phyloP scores from a whole-genome alignment of 1,140 invertebrate genomes.

The Leptinotarsa undecemlineata region DNA sequence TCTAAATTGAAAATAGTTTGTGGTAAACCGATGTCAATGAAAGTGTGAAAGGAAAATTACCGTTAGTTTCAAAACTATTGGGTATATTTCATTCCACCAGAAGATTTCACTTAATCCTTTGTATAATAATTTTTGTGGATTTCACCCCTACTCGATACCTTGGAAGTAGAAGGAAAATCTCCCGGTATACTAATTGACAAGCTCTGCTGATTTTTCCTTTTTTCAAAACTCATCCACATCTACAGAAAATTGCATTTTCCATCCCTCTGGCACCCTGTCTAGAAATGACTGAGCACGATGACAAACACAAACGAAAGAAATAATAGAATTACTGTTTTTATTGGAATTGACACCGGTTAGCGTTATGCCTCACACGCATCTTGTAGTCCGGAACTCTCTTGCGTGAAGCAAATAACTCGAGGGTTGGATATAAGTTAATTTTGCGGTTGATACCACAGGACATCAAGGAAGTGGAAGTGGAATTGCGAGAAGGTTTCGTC shows the following conservation, averaged over 20 bases:
- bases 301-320: constrained; percentile 13
- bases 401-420: background rate
- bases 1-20: no score
- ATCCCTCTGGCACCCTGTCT: background rate
- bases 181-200: no score
- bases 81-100: no score
- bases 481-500: no score
- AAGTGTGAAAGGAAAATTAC: no score
- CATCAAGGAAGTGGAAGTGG: background rate
- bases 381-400: background rate
- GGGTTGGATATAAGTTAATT: constrained; percentile 5
- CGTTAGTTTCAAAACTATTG: no score
- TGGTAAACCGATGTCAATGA: no score
- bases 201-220: background rate
- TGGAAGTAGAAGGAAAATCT: no score
- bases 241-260: background rate
- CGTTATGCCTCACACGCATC: background rate
- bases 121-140: no score
- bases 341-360: constrained; percentile 14
- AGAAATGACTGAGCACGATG: background rate
- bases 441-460: background rate
- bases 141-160: no score
- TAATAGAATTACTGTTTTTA: constrained; percentile 9
- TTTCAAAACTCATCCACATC: background rate
- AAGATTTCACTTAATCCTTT: no score